These are phyloP conservation scores for Elysia crispata DNA, from an alignment of 2,888 invertebrate genomes.

Conservation along the genomic window DNA sequence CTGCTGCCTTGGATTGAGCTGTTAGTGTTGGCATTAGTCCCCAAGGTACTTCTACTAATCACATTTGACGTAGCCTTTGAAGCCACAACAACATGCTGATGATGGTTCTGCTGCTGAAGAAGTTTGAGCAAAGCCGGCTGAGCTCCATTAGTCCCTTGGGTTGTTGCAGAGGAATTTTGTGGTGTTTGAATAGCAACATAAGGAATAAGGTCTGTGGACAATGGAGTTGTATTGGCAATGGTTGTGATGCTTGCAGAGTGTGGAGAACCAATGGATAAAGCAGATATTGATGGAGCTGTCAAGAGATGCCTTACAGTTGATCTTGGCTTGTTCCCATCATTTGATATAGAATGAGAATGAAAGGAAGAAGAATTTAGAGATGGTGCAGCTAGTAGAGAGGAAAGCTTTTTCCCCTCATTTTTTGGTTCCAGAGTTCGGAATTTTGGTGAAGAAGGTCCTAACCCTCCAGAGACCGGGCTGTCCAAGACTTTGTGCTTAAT, in stretches of 20 bases:
- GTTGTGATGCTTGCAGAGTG: too few relatives aligned
- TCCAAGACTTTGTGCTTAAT: too few relatives aligned
- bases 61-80: too few relatives aligned
- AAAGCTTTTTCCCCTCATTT: constrained; percentile 19
- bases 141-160: constrained; percentile 17
- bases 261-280: too few relatives aligned
- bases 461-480: too few relatives aligned
- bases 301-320: not conserved
- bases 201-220: constrained; percentile 1
- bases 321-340: not conserved
- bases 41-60: too few relatives aligned
- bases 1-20: too few relatives aligned
- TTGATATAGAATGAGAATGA: not conserved
- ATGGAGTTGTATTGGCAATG: too few relatives aligned
- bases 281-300: too few relatives aligned
- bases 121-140: constrained; percentile 38
- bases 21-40: too few relatives aligned
- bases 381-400: not conserved
- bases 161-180: constrained; percentile 13
- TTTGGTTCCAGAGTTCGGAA: constrained; percentile 20
- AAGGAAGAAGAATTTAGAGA: constrained; percentile 3
- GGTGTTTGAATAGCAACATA: constrained; percentile 40
- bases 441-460: constrained; percentile 18
- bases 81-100: not conserved
- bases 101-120: constrained; percentile 14